These are phyloP conservation scores for Camptogramma bilineatum DNA, from an alignment of 2,888 invertebrate genomes.

Conservation along the genomic window DNA sequence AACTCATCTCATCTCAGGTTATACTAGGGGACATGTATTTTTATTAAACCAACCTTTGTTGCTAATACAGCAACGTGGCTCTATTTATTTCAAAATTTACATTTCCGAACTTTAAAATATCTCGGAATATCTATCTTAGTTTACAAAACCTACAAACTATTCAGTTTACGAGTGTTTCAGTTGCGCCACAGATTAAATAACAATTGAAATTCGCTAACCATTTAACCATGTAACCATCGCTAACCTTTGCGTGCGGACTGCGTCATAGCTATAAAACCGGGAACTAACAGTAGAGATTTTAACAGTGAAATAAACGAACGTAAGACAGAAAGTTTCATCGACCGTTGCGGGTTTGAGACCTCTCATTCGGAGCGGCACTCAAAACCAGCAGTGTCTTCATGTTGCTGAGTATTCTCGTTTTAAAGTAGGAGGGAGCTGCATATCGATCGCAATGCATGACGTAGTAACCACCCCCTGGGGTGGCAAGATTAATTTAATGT, in stretches of 20 bases:
- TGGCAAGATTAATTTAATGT: slow-evolving; percentile 32
- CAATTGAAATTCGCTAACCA: slow-evolving; percentile 1
- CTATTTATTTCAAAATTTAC: slow-evolving; percentile 7
- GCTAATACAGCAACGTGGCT: not conserved
- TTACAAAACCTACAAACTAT: slow-evolving; percentile 6
- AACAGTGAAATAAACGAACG: slow-evolving; percentile 18
- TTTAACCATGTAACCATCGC: slow-evolving; percentile 12
- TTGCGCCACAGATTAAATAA: not conserved
- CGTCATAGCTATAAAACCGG: slow-evolving; percentile 15
- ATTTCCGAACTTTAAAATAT: slow-evolving; percentile 10
- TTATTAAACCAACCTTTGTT: not conserved
- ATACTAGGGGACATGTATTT: not conserved
- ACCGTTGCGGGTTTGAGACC: slow-evolving; percentile 10
- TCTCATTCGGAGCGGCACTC: not conserved
- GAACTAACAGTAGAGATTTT: slow-evolving; percentile 23
- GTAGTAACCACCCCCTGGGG: slow-evolving; percentile 45
- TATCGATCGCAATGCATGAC: slow-evolving; percentile 63
- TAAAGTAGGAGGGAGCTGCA: slow-evolving; percentile 41
- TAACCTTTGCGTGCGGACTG: slow-evolving; percentile 1
- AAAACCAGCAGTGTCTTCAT: slow-evolving; percentile 30
- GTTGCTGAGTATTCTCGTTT: slow-evolving; percentile 18
- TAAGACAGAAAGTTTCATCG: slow-evolving; percentile 5
- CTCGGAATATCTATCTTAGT: slow-evolving; percentile 2
- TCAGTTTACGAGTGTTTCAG: slow-evolving; percentile 7
- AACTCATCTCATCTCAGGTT: not conserved